Base-by-base conservation (phyloP, 2,113 vertebrate species). In the Gallinago media region DNA sequence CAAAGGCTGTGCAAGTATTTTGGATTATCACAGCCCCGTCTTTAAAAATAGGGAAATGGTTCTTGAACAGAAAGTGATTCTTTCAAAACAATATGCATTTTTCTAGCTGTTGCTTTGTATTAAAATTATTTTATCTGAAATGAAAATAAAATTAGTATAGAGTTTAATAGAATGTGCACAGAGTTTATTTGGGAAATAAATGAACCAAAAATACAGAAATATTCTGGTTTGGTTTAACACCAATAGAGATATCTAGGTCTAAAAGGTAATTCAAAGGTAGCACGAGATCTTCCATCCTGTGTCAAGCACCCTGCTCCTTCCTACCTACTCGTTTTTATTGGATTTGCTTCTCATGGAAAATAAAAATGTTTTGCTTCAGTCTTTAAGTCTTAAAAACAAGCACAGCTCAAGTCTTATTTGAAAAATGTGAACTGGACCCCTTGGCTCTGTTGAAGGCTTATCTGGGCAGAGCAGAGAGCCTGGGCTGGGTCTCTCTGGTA, bases 101-200 rank as follows among this genome's bases (percentile, higher is more conserved):
- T 94, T 90, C 47, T 79, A 84, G 65, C 27, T 74, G 29, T 73
- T 92, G 82, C 27, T 47, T 93, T 95, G 92, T 42, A 67, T 88
- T 88, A 86, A 78, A 90, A 49, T 47, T 2, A 3, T 81, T 84
- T 93, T 88, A 82, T 76, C 40, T 52, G 63, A 81, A 54, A 71
- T 22, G 14, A 84, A 90, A 59, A 86, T 27, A n/a, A 80, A 89
- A 85, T 74, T 50, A 34, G 49, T 67, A 81, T 77, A 72, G 34
- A 63, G 9, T 18, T 84, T 74, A 70, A 83, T 38, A 88, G 92
- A 91, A 65, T 26, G 42, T 46, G 25, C 19, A 58, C 36, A 11
- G 38, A 38, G 11, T 47, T 88, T 80, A 26, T 76, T 61, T n/a
- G 55, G 79, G 71, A 66, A 73, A 89, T 15, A 78, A 88, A 20